Base-by-base conservation (phyloP, 2,888 invertebrate genomes). In the Rotaria socialis region DNA sequence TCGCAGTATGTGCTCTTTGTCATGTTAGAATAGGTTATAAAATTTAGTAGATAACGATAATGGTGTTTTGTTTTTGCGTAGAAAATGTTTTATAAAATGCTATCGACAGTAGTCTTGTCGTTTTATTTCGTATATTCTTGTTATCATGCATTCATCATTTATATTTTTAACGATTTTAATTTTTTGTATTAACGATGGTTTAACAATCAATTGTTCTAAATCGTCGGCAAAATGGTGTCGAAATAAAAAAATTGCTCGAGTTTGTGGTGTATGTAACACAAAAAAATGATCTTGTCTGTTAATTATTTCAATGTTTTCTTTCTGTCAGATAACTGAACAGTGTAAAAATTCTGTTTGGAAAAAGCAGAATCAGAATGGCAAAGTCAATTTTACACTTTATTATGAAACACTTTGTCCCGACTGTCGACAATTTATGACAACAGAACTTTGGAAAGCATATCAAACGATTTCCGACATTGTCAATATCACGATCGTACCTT, bases 321-420 rank as follows among this genome's bases (percentile, higher is more conserved):
- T 7, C 0, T 41, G 7, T 41, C 41, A 74, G 74, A 41, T 74
- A 41, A 35, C 43, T 74, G 22, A 74, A 41, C 74, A 74, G 47
- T 80, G 47, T 80, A 11, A 43, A 80, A 19, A 8, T 47, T 43
- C 24, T 43, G 47, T 80, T 24, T 80, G 80, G 47, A 47, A 43
- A 43, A 19, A n/a, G 47, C 43, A 14, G 19, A 35, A 47, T 47
- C 11, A 3, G 4, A 75, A 74, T 85, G 80, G 58, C 27, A 52
- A 85, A 0, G 90, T 90, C 11, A 87, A 89, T 50, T 87, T 91
- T 50, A 89, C 89, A 2, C 88, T 91, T 85, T 91, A 91, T 88
- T 90, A 89, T 86, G 91, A 91, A 88, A 89, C 89, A 0, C 87
- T 91, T 84, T 91, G 91, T 87, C 90, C 90, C 10, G 90, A 89